Base-by-base conservation (phyloP, 2,888 invertebrate species). In the Drosophila demipolita region DNA sequence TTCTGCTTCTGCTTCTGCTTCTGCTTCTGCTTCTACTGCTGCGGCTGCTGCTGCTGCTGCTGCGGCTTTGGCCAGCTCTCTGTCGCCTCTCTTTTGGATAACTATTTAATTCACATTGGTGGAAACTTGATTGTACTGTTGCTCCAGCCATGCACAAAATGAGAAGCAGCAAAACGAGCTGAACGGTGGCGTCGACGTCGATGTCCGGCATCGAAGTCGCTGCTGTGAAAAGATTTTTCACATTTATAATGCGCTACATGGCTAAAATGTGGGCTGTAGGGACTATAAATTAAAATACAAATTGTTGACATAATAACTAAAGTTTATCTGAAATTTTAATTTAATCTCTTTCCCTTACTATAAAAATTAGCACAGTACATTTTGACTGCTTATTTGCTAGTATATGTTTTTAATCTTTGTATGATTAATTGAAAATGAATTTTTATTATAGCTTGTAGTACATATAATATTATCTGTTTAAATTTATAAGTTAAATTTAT, bases 81-180 rank as follows among this genome's bases (percentile, higher is more conserved):
- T 83, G 85, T 86, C 86, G 85, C 83, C 88, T 85, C 85, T 87
- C 85, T 88, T 87, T 83, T 72, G 83, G 83, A 72, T 80, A 85
- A 83, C 88, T 85, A 88, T 85, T 85, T 87, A 87, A 85, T 85
- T 85, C 84, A 85, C 84, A 84, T 84, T 87, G 86, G 84, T 85
- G 88, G 86, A 85, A 87, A 85, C 88, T 86, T 86, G 88, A 86
- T 85, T 85, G 88, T 88, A 85, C 85, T 82, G 83, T 80, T 77
- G 74, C 78, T 76, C 60, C 78, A 73, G n/a, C 80, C 74, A 77
- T 59, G 77, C 83, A 80, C 78, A 83, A 80, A 82, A 82, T 85
- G 73, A 82, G 81, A 82, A 79, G 77, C 79, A 73, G 79, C 81
- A 69, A 82, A 79, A 81, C 82, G 52, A 74, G 79, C 75, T 60